phyloP scores from a whole-genome alignment of 2,888 invertebrate species.

The Carpatolechia fugitivella region DNA sequence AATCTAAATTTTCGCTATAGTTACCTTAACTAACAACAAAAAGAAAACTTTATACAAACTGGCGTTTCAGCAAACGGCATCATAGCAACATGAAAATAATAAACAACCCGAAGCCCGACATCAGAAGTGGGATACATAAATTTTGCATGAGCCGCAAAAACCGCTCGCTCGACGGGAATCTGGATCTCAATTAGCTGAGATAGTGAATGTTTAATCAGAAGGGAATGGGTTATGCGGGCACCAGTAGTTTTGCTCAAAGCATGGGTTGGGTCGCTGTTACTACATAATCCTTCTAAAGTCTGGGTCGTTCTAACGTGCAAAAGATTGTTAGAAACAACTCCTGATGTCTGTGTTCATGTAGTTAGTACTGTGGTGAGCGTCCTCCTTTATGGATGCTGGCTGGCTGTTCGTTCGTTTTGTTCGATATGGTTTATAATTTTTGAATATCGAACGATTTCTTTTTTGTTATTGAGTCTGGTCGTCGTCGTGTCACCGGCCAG shows the following conservation, averaged over 20 bases:
- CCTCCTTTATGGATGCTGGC: too few relatives aligned
- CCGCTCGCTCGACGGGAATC: slow-evolving; percentile 5
- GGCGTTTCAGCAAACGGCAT: too few relatives aligned
- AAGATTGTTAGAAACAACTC: neutral
- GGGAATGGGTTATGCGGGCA: slow-evolving; percentile 29
- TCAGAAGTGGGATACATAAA: neutral
- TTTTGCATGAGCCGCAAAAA: slow-evolving; percentile 9
- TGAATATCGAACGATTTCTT: too few relatives aligned
- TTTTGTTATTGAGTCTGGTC: too few relatives aligned
- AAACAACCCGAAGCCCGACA: neutral
- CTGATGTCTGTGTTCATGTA: too few relatives aligned
- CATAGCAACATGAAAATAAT: neutral
- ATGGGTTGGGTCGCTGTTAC: neutral
- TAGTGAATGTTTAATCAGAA: slow-evolving; percentile 32
- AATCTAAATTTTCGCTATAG: too few relatives aligned
- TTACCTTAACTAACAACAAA: too few relatives aligned
- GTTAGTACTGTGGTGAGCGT: too few relatives aligned
- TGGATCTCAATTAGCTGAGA: slow-evolving; percentile 19
- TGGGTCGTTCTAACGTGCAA: neutral
- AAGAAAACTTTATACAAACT: too few relatives aligned
- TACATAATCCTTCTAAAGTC: neutral
- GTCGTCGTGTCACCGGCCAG: too few relatives aligned
- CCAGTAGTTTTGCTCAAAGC: slow-evolving; percentile 18
- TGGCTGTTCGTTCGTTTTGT: too few relatives aligned
- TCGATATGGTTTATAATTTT: too few relatives aligned